Evolutionary conservation across 2,888 invertebrate genomes (phyloP), one percentile per base, ranked within the genome.

Genomic region (Drosophila borborema): DNA sequence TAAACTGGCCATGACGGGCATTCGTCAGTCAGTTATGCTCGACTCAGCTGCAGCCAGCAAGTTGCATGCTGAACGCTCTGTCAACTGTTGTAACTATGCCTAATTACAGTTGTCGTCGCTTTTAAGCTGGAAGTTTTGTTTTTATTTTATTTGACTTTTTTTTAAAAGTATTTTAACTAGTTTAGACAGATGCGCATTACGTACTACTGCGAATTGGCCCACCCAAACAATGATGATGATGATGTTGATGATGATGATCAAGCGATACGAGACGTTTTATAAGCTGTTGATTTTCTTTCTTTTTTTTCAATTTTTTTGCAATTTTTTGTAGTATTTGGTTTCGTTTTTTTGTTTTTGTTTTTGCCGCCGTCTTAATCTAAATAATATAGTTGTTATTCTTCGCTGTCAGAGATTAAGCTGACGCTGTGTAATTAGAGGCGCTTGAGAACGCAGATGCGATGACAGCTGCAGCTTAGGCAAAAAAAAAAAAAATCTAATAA

Each of bases 181-280:
- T 34, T 31, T 28, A 31, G 36, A 56, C 56, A 46, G 71, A 64
- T 72, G 72, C 64, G 71, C 71, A 71, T 31, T 62, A 53, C 38
- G 23, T 48, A 9, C 20, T 8, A 14, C 38, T n/a, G 20, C 38
- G 38, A 38, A 48, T 38, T 14, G 36, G 36, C 34, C 36, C 58
- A 45, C 20, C 58, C 20, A 34, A 55, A 41, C 55, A 28, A 55
- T 8, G 16, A 38, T 23, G 9, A 9, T 48, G 48, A 45, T 16
- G 16, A 2, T 23, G 20, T 1, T 20, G 20, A 43, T 16, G 23
- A 46, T 23, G 16, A 23, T 48, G 31, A 49, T n/a, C 1, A 12
- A n/a, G 49, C 18, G 58, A 58, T 58, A 45, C 23, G 38, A 18
- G n/a, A 2, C 34, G 18, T 59, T 59, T 23, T 36, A 46, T 46